Conservation (phyloP, 2,797 vertebrate species). For the Sebastes elongatus region DNA sequence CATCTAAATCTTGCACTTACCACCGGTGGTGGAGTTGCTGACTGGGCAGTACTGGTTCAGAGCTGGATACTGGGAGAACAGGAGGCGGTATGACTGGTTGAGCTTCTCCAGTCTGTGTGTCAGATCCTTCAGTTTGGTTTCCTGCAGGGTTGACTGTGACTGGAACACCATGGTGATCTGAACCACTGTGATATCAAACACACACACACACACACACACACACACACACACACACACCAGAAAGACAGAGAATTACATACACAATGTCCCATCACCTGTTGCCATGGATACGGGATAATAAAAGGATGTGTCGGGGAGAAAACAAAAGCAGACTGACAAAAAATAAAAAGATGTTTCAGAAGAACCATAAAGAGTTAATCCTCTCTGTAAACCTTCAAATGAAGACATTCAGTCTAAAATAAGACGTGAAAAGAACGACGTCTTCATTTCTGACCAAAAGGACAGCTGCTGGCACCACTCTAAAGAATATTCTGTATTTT, state of each 20-base stretch:
- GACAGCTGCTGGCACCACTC: not conserved
- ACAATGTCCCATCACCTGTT: constrained; percentile 15
- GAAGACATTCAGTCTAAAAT: not conserved
- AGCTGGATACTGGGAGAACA: constrained; percentile 64
- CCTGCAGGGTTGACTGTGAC: constrained; percentile 39
- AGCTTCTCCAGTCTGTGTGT: constrained; percentile 40
- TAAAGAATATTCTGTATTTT: not conserved
- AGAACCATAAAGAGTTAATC: constrained; percentile 9
- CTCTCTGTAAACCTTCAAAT: not conserved
- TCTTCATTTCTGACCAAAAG: not conserved
- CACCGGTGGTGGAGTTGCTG: constrained; percentile 36
- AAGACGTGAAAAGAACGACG: not conserved
- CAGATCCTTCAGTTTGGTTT: constrained; percentile 45
- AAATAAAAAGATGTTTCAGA: not conserved
- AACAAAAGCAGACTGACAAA: not conserved
- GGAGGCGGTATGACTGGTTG: constrained; percentile 47
- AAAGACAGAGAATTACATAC: not conserved
- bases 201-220: not conserved
- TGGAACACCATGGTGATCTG: constrained; percentile 46
- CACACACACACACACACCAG: not conserved
- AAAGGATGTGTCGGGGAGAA: not conserved
- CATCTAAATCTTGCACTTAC: constrained; percentile 7
- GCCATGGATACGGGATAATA: constrained; percentile 40
- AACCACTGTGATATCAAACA: constrained; percentile 33
- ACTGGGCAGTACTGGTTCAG: constrained; percentile 60